phyloP scores from a whole-genome alignment of 1,140 invertebrate species.

The Musca vetustissima region DNA sequence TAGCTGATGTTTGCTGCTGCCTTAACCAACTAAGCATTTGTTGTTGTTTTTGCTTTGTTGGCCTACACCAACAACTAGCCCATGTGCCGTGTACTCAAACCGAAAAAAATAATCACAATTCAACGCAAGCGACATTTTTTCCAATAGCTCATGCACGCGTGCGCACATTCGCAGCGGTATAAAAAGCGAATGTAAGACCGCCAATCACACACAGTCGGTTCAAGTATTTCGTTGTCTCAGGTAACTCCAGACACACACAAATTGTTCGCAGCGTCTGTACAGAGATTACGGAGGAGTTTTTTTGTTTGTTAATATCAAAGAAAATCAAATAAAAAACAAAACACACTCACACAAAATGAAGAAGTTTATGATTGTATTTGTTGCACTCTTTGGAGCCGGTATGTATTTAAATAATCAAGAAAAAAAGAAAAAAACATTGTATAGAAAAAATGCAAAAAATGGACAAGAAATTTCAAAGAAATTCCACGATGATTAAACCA shows the following conservation, averaged over 20 bases:
- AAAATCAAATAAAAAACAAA: slow-evolving; percentile 27
- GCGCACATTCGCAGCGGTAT: slow-evolving; percentile 51
- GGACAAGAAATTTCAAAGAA: neutral
- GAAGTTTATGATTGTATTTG: slow-evolving; percentile 54
- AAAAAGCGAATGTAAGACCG: slow-evolving; percentile 54
- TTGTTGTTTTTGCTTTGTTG: neutral
- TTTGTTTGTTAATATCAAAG: neutral
- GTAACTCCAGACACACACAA: slow-evolving; percentile 15
- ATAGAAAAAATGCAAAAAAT: slow-evolving; percentile 8
- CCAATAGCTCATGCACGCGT: slow-evolving; percentile 39
- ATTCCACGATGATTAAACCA: neutral
- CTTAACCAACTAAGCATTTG: neutral
- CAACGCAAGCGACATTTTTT: slow-evolving; percentile 31
- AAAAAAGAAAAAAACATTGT: slow-evolving; percentile 18
- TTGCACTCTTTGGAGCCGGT: slow-evolving; percentile 57
- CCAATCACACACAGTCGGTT: slow-evolving; percentile 55
- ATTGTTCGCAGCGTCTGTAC: no score
- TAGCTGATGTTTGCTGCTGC: no score
- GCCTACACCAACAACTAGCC: neutral
- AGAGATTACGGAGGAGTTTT: neutral
- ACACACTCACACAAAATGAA: slow-evolving; percentile 49
- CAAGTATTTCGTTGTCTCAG: slow-evolving; percentile 45
- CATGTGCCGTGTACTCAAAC: slow-evolving; percentile 7
- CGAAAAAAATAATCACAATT: slow-evolving; percentile 19
- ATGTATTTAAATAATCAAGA: slow-evolving; percentile 43